These are phyloP conservation scores for Sipha maydis DNA, from an alignment of 2,888 invertebrate genomes.

Conservation along the genomic window DNA sequence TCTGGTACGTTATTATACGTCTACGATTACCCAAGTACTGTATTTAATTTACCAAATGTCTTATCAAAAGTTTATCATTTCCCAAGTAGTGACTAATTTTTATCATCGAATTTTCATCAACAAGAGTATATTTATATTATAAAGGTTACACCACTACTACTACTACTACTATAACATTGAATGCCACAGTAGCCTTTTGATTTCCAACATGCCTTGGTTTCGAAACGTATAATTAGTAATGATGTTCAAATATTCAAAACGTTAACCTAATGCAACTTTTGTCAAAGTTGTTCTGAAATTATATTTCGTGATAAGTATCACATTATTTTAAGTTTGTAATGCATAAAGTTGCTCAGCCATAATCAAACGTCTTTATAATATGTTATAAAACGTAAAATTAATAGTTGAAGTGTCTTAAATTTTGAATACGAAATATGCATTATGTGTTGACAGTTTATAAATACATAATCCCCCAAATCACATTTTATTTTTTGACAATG, in stretches of 20 bases:
- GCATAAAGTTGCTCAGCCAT: not conserved
- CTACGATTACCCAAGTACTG: not conserved
- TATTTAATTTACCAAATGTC: constrained; percentile 42
- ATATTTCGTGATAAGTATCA: not conserved
- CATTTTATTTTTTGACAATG: too few relatives aligned
- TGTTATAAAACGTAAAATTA: not conserved
- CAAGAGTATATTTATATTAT: not conserved
- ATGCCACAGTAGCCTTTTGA: not conserved
- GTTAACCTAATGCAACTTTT: not conserved
- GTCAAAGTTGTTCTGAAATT: not conserved
- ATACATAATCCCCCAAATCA: too few relatives aligned
- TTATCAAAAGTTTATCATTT: constrained; percentile 1
- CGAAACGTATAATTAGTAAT: not conserved
- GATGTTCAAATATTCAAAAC: not conserved
- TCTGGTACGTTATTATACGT: not conserved
- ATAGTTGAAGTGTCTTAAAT: not conserved
- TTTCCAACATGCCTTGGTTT: not conserved
- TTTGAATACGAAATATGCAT: not conserved
- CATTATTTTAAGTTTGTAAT: too few relatives aligned
- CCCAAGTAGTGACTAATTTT: constrained; percentile 2
- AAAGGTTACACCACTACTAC: not conserved
- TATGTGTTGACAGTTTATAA: too few relatives aligned
- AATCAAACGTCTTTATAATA: not conserved
- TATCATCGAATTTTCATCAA: constrained; percentile 7
- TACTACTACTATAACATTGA: not conserved